Base-by-base conservation (phyloP, 2,113 vertebrate species). In the Laticauda laticaudata region DNA sequence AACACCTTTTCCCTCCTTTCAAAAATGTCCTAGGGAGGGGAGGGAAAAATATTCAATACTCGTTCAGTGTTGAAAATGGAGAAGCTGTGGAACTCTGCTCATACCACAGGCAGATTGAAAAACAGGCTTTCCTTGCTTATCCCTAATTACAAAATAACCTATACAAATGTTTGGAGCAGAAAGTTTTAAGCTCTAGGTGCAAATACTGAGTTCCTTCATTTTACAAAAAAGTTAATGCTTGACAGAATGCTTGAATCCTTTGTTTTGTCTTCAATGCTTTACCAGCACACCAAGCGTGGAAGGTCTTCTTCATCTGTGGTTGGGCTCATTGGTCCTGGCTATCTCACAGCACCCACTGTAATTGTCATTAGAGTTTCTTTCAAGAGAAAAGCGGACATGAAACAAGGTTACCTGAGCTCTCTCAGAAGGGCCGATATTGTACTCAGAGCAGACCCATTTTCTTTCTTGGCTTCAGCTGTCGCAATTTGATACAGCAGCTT, bases 401-500 rank as follows among this genome's bases (percentile, higher is more conserved):
- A 89, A 59, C 1, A 2, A 18, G 18, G 81, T 94, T 97, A 99
- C 99, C 99, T 99, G 99, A 99, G 99, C 98, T 99, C 99, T 97
- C 99, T 98, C 97, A 99, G 98, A 96, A 99, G 99, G 96, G 98
- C 96, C 64, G 99, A 99, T 98, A 99, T 99, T 87, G 98, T 98
- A 96, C 98, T 98, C 97, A 99, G 98, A 95, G 99, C 98, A 64
- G 99, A 98, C n/a, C 98, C 98, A 0, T 99, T 99, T 94, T 99
- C 99, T 96, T 99, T 99, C 94, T 99, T 99, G 15, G 99, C 98
- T 96, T 99, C 99, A 0, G 99, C 98, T 5, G 98, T 99, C 96
- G 99, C 99, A 87, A 99, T 99, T 98, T 99, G 99, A 98, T 99
- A 99, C 93, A 99, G 99, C 95, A 99, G 96, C 98, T 99, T 99